Evolutionary conservation across 2,113 vertebrate species (phyloP).

Genomic region (Triplophysa tibetana): DNA sequence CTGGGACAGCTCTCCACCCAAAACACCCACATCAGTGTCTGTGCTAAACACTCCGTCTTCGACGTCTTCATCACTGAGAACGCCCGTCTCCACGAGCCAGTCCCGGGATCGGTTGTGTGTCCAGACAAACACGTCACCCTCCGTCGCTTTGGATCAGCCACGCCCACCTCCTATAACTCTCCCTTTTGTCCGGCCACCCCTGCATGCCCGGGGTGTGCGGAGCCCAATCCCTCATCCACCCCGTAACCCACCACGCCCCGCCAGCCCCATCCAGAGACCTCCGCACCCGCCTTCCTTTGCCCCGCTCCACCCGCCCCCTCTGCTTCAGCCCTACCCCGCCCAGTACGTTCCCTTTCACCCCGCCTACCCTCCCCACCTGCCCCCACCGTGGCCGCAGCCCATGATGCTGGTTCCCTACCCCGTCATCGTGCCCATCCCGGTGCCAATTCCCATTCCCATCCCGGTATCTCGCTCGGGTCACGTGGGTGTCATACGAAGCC

Average conservation of each 20-base stretch:
- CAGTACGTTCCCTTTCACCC: conserved; percentile 88
- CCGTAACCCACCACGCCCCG: conserved; percentile 81
- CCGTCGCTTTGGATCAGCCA: conserved; percentile 76
- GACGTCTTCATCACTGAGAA: conserved; percentile 76
- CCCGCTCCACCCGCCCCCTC: conserved; percentile 84
- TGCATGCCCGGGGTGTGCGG: conserved; percentile 86
- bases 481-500: conserved; percentile 80
- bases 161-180: conserved; percentile 80
- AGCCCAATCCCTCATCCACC: conserved; percentile 83
- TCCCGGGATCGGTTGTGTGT: conserved; percentile 79
- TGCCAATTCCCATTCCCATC: conserved; percentile 94
- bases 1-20: conserved; percentile 88
- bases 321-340: conserved; percentile 75
- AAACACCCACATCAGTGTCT: conserved; percentile 57
- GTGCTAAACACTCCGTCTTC: conserved; percentile 66
- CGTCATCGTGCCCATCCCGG: conserved; percentile 90
- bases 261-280: conserved; percentile 90
- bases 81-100: conserved; percentile 83
- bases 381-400: conserved; percentile 88
- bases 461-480: conserved; percentile 81
- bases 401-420: conserved; percentile 94
- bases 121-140: conserved; percentile 50
- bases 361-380: conserved; percentile 86
- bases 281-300: conserved; percentile 79
- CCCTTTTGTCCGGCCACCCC: conserved; percentile 87